A percentile compares a stretch with the other conserved stretches of the same genome.
Conservation (phyloP, 2,888 invertebrate species). For the Xanthorhoe designata region DNA sequence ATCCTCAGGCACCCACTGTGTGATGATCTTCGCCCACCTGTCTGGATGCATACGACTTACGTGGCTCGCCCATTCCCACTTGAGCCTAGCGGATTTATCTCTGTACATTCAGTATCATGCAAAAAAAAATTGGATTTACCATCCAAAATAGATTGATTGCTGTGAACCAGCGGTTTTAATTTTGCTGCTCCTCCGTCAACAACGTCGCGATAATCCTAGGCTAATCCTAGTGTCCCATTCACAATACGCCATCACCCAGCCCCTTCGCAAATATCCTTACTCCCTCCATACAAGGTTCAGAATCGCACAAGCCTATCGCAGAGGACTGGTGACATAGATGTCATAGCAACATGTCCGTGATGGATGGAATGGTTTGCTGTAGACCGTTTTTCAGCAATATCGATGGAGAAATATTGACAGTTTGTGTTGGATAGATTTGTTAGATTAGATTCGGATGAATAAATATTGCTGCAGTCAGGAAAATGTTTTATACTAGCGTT, state of each 20-base stretch:
- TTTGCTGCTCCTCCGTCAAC: constrained; percentile 15
- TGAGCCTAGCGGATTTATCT: too few relatives aligned
- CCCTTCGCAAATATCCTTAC: constrained; percentile 5
- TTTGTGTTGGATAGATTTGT: background rate
- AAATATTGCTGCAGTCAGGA: background rate
- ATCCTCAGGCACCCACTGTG: too few relatives aligned
- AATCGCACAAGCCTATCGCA: background rate
- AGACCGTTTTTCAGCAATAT: constrained; percentile 3
- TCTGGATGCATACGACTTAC: too few relatives aligned
- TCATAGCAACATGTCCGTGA: constrained; percentile 28
- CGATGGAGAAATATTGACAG: background rate
- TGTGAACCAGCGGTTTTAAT: constrained; percentile 1
- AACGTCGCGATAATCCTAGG: constrained; percentile 32
- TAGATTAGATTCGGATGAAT: background rate
- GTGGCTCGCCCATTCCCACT: too few relatives aligned
- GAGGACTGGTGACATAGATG: constrained; percentile 6
- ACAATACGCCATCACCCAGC: constrained; percentile 5
- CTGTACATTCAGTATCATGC: too few relatives aligned
- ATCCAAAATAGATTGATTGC: too few relatives aligned
- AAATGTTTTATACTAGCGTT: background rate
- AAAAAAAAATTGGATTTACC: too few relatives aligned
- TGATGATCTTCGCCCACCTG: too few relatives aligned
- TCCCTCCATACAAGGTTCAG: constrained; percentile 9
- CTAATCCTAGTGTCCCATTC: constrained; percentile 28
- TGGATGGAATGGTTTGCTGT: constrained; percentile 19